Conservation (phyloP, 2,888 invertebrate genomes). For the Choristoneura rosaceana region DNA sequence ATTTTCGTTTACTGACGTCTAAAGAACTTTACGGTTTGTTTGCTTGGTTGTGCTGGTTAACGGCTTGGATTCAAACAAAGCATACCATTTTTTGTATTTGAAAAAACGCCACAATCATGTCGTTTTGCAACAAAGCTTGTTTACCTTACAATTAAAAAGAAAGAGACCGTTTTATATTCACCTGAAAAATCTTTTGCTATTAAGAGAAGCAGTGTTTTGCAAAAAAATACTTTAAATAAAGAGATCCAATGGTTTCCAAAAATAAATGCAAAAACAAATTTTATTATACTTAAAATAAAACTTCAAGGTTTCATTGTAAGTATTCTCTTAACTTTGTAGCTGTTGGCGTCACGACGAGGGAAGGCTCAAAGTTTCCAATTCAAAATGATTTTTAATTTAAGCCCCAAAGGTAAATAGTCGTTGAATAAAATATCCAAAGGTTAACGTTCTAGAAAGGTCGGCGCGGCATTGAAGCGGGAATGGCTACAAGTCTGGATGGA, state of each 20-base stretch:
- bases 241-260: neutral
- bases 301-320: neutral
- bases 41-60: conserved; percentile 7
- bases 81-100: conserved; percentile 1
- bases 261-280: neutral
- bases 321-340: conserved; percentile 3
- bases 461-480: conserved; percentile 49
- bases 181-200: neutral
- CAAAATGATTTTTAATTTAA: conserved; percentile 29
- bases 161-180: neutral
- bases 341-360: conserved; percentile 1
- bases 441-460: conserved; percentile 54
- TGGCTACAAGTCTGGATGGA: conserved; percentile 51
- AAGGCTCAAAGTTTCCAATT: conserved; percentile 14
- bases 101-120: neutral
- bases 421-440: conserved; percentile 48
- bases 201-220: neutral
- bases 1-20: conserved; percentile 16
- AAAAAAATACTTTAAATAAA: neutral
- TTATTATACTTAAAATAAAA: neutral
- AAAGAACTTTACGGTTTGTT: conserved; percentile 15
- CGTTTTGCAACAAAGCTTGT: neutral
- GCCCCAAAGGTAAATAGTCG: conserved; percentile 33
- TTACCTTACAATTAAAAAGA: neutral
- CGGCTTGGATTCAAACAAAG: conserved; percentile 6